Evolutionary conservation across 2,888 invertebrate genomes (phyloP).

Genomic region (Rhabditophanes sp.): DNA sequence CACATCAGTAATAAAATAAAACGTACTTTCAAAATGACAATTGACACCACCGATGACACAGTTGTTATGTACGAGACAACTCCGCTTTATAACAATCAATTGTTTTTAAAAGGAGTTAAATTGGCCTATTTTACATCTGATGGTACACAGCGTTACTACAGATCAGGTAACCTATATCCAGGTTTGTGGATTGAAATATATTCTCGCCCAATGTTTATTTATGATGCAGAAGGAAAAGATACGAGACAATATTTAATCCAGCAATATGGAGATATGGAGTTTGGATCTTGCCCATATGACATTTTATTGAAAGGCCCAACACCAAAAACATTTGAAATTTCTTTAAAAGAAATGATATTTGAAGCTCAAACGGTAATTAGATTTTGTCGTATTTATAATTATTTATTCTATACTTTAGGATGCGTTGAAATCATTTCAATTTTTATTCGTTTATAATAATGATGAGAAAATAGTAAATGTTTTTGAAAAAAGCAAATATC

Average conservation of each 20-base stretch:
- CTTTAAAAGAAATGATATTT: slow-evolving; percentile 13
- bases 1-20: slow-evolving; percentile 11
- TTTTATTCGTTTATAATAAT: slow-evolving; percentile 11
- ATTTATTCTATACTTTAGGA: slow-evolving; percentile 7
- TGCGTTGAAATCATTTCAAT: slow-evolving; percentile 12
- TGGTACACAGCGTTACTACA: slow-evolving; percentile 7
- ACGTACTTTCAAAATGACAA: slow-evolving; percentile 12
- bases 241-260: slow-evolving; percentile 8
- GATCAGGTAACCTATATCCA: slow-evolving; percentile 10
- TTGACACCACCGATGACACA: slow-evolving; percentile 9
- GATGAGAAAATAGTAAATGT: slow-evolving; percentile 12
- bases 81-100: slow-evolving; percentile 13
- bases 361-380: slow-evolving; percentile 9
- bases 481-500: slow-evolving; percentile 9
- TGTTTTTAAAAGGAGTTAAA: slow-evolving; percentile 8
- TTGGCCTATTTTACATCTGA: slow-evolving; percentile 13
- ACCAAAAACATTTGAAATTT: slow-evolving; percentile 13
- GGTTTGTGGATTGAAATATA: slow-evolving; percentile 17
- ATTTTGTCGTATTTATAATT: slow-evolving; percentile 5
- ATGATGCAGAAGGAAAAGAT: slow-evolving; percentile 12
- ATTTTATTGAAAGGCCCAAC: slow-evolving; percentile 12
- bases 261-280: slow-evolving; percentile 12
- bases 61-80: slow-evolving; percentile 13
- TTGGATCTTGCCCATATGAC: slow-evolving; percentile 12
- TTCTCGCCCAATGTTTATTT: slow-evolving; percentile 14